A percentile compares a stretch with the other conserved stretches of the same genome.
Evolutionary conservation across 2,888 invertebrate genomes (phyloP).

Genomic region (Apamea epomidion): DNA sequence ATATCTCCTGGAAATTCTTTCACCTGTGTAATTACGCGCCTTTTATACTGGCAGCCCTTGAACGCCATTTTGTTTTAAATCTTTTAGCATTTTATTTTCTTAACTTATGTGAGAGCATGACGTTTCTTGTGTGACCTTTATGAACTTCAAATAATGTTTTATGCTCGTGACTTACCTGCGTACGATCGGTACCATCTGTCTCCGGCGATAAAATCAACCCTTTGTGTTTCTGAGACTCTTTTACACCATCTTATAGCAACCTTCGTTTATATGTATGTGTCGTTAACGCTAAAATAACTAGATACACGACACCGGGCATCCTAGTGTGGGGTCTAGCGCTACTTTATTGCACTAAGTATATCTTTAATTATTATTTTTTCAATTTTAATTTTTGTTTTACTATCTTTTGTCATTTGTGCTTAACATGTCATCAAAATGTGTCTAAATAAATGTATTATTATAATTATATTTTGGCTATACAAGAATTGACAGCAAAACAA

Average conservation of each 20-base stretch:
- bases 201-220: neutral
- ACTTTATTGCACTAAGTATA: no score
- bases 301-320: no score
- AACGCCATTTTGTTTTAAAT: constrained; percentile 17
- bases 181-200: neutral
- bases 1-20: constrained; percentile 34
- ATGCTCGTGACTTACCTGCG: neutral
- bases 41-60: neutral
- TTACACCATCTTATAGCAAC: neutral
- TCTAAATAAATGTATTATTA: no score
- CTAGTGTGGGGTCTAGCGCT: no score
- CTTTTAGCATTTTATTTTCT: neutral
- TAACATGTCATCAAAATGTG: no score
- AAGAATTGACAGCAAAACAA: neutral
- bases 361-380: no score
- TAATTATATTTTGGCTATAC: neutral
- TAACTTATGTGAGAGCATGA: neutral
- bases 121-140: neutral
- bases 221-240: no score
- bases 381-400: no score
- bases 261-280: neutral
- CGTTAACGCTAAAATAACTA: no score
- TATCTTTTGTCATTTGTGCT: no score
- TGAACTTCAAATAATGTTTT: constrained; percentile 1
- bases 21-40: constrained; percentile 22